Conservation (phyloP, 2,797 vertebrate species). For the Orestias chungarensis region DNA sequence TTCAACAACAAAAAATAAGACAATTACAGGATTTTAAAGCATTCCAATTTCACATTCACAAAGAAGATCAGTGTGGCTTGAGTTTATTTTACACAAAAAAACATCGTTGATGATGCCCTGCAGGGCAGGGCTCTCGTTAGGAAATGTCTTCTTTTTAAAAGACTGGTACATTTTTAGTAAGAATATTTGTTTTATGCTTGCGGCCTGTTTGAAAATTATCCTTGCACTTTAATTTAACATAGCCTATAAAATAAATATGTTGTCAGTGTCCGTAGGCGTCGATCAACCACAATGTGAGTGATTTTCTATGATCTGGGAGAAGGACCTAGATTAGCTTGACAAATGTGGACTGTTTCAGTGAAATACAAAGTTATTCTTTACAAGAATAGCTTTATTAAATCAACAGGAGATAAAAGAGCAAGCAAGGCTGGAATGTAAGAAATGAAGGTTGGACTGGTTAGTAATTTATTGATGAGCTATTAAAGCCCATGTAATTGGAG, state of each 20-base stretch:
- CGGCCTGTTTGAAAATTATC: slow-evolving; percentile 66
- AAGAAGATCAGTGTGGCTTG: slow-evolving; percentile 6
- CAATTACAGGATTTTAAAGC: slow-evolving; percentile 47
- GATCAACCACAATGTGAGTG: slow-evolving; percentile 10
- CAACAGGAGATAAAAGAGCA: not conserved
- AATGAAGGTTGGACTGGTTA: not conserved
- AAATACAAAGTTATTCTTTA: not conserved
- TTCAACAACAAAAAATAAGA: slow-evolving; percentile 16
- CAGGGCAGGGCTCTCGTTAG: slow-evolving; percentile 63
- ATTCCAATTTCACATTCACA: slow-evolving; percentile 59
- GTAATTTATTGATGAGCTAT: not conserved
- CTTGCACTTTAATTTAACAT: slow-evolving; percentile 76
- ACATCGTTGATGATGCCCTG: slow-evolving; percentile 54
- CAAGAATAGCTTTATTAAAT: not conserved
- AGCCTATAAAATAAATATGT: slow-evolving; percentile 54
- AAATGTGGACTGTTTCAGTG: not conserved
- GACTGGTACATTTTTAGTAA: slow-evolving; percentile 37
- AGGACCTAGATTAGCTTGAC: not conserved
- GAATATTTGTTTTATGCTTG: slow-evolving; percentile 68
- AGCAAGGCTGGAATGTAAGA: not conserved
- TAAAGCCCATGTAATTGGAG: not conserved
- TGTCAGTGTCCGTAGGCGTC: slow-evolving; percentile 45
- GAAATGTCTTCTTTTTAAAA: slow-evolving; percentile 5
- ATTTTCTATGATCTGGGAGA: not conserved
- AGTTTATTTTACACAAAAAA: slow-evolving; percentile 9